These are phyloP conservation scores for Parapsyche elsis DNA, from an alignment of 1,140 invertebrate genomes.

Conservation along the genomic window DNA sequence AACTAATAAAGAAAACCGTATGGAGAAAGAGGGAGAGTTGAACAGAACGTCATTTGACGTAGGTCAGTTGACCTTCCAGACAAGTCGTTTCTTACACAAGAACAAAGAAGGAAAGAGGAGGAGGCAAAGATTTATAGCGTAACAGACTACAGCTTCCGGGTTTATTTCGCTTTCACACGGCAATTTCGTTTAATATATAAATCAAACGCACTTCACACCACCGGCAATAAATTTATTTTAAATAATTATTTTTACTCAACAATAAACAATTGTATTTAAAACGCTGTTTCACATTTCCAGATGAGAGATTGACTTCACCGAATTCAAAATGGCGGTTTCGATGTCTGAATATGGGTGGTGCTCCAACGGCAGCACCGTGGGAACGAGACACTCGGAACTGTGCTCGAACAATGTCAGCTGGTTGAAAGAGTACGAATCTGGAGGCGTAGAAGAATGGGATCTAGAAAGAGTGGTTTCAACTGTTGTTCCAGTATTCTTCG, in stretches of 20 bases:
- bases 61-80: slow-evolving; percentile 19
- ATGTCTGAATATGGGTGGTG: slow-evolving; percentile 3
- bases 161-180: background rate
- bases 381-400: slow-evolving; percentile 37
- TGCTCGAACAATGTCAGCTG: slow-evolving; percentile 51
- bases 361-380: background rate
- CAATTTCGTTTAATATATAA: background rate
- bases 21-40: background rate
- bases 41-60: slow-evolving; percentile 16
- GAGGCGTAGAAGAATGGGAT: slow-evolving; percentile 63
- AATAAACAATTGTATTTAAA: no score
- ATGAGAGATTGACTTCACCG: background rate
- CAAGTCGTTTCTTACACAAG: background rate
- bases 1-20: slow-evolving; percentile 22
- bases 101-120: slow-evolving; percentile 3
- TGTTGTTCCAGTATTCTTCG: slow-evolving; percentile 88
- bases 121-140: background rate
- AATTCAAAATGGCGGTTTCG: slow-evolving; percentile 24
- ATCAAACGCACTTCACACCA: no score
- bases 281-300: background rate
- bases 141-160: background rate
- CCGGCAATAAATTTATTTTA: background rate
- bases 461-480: slow-evolving; percentile 74
- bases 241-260: background rate
- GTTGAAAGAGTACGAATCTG: slow-evolving; percentile 55